Evolutionary conservation across 1,140 invertebrate species (phyloP).

Genomic region (Micrasema minimum): DNA sequence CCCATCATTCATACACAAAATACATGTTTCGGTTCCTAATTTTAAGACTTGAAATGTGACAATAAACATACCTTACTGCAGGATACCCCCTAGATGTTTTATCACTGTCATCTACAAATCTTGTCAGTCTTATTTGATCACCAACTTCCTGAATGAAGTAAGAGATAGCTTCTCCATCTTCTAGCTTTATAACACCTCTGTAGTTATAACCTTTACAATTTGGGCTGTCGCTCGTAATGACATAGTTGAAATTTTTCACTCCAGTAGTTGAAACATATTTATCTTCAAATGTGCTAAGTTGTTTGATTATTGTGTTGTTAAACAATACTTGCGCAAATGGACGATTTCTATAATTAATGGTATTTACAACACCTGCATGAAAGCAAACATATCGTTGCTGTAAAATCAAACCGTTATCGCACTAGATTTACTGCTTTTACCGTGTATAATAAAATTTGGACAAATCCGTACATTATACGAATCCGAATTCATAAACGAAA

Average conservation of each 20-base stretch:
- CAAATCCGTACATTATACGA: too few species aligned
- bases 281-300: constrained; percentile 56
- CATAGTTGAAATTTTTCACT: constrained; percentile 4
- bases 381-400: too few species aligned
- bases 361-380: too few species aligned
- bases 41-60: too few species aligned
- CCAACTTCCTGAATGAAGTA: constrained; percentile 46
- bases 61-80: constrained; percentile 57
- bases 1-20: too few species aligned
- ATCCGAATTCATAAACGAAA: too few species aligned
- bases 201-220: constrained; percentile 6
- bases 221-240: constrained; percentile 55
- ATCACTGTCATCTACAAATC: constrained; percentile 56
- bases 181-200: constrained; percentile 13
- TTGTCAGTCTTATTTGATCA: not conserved
- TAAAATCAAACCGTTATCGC: too few species aligned
- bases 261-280: constrained; percentile 47
- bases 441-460: too few species aligned
- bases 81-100: constrained; percentile 62
- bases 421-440: too few species aligned
- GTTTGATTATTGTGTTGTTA: constrained; percentile 20
- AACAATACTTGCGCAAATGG: too few species aligned
- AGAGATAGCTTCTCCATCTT: constrained; percentile 48
- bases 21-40: too few species aligned
- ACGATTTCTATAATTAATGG: too few species aligned